Conservation (phyloP, 2,113 vertebrate species). For the Lasiurus borealis region DNA sequence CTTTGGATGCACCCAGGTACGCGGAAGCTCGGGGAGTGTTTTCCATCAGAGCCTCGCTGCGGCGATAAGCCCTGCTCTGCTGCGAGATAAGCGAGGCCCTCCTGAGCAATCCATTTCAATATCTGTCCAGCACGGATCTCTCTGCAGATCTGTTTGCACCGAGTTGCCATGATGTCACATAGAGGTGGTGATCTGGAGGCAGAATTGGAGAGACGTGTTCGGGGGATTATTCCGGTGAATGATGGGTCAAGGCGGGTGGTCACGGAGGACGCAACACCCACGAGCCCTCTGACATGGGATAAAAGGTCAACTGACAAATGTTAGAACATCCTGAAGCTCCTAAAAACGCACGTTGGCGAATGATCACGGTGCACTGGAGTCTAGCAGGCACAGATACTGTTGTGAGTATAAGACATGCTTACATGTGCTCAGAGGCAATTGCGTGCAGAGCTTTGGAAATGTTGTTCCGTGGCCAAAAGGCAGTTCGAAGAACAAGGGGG, state of each 20-base stretch:
- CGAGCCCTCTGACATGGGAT: neutral
- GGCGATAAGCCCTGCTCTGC: slow-evolving; percentile 67
- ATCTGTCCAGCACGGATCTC: slow-evolving; percentile 70
- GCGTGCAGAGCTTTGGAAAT: neutral
- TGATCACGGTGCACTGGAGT: neutral
- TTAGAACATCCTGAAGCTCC: neutral
- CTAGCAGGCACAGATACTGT: neutral
- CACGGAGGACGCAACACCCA: neutral
- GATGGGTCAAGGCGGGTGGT: neutral
- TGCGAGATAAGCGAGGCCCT: slow-evolving; percentile 60
- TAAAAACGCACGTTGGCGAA: neutral
- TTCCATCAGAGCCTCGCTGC: slow-evolving; percentile 57
- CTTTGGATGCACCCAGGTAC: neutral
- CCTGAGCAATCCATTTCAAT: slow-evolving; percentile 68
- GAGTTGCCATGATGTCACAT: slow-evolving; percentile 70
- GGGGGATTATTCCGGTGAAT: slow-evolving; percentile 52
- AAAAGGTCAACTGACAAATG: neutral
- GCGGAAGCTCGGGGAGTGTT: slow-evolving; percentile 62
- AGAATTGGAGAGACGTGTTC: slow-evolving; percentile 47
- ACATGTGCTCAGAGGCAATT: neutral
- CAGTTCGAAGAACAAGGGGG: neutral
- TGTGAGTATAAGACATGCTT: neutral
- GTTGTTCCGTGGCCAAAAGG: neutral
- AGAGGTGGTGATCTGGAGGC: slow-evolving; percentile 70
- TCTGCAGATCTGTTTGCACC: slow-evolving; percentile 71